These are phyloP conservation scores for Cryptotis parvus DNA, from an alignment of 2,113 vertebrate genomes.

Conservation along the genomic window DNA sequence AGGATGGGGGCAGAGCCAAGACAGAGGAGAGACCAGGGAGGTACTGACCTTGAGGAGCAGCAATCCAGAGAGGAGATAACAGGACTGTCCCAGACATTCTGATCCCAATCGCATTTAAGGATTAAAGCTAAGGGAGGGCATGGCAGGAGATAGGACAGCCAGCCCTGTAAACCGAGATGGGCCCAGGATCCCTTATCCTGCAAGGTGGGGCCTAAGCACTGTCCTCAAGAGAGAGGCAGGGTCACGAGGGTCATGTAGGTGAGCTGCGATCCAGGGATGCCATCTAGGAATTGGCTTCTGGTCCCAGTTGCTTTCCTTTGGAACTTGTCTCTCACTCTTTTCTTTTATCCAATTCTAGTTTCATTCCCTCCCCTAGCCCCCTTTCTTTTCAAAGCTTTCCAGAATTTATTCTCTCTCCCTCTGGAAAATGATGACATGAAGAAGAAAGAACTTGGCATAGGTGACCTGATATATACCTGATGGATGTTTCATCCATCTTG, in stretches of 20 bases:
- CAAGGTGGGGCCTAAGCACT: background rate
- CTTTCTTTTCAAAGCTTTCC: background rate
- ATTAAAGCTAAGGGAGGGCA: conserved; percentile 48
- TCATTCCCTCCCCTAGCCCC: too few species aligned
- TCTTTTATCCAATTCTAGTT: background rate
- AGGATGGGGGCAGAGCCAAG: background rate
- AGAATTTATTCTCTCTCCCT: background rate
- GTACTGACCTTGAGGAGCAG: conserved; percentile 28
- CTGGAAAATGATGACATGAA: background rate
- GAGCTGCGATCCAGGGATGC: background rate
- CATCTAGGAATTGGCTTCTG: background rate
- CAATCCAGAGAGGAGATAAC: conserved; percentile 52
- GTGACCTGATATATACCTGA: too few species aligned
- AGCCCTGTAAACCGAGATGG: conserved; percentile 46
- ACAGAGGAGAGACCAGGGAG: background rate
- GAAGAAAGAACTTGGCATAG: too few species aligned
- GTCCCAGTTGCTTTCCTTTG: background rate
- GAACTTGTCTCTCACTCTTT: background rate
- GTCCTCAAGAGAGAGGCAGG: background rate
- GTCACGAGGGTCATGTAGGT: background rate
- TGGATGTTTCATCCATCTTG: background rate
- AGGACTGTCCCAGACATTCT: conserved; percentile 35
- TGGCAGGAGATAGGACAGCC: background rate
- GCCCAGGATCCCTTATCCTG: background rate
- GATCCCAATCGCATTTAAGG: conserved; percentile 73